Evolutionary conservation across 2,888 invertebrate genomes (phyloP).

Genomic region (Dascillus cervinus): DNA sequence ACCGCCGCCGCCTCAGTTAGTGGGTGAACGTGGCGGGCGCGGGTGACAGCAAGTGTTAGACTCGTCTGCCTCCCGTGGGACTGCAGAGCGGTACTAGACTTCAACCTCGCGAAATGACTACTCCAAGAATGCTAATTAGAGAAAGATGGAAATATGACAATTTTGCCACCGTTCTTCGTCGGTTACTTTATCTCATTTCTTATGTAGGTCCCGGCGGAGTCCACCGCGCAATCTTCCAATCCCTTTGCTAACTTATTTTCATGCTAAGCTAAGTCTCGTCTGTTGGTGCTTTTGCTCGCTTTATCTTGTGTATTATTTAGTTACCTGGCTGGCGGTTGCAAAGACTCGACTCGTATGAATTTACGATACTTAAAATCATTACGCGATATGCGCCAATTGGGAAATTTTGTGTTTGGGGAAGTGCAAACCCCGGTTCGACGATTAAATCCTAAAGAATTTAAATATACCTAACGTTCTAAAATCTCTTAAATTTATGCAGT

Average conservation of each 20-base stretch:
- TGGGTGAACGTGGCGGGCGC: conserved; percentile 19
- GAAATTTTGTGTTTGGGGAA: too few species aligned
- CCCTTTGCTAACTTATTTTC: conserved; percentile 30
- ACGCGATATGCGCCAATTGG: too few species aligned
- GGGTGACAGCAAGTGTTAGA: conserved; percentile 25
- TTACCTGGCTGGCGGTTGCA: conserved; percentile 26
- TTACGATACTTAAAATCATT: too few species aligned
- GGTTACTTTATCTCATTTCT: conserved; percentile 36
- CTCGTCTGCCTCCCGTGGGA: conserved; percentile 18
- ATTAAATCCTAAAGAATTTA: too few species aligned
- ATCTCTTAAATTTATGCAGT: conserved; percentile 9
- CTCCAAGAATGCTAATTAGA: conserved; percentile 37
- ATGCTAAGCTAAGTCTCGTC: conserved; percentile 31
- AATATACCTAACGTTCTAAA: too few species aligned
- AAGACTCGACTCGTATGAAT: conserved; percentile 21
- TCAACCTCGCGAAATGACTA: conserved; percentile 30
- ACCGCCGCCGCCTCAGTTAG: conserved; percentile 16
- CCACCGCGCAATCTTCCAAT: conserved; percentile 34
- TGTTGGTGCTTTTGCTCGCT: conserved; percentile 27
- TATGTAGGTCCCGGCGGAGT: conserved; percentile 31
- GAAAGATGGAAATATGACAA: conserved; percentile 35
- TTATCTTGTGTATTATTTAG: conserved; percentile 33
- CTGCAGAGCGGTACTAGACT: conserved; percentile 21
- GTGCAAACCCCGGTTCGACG: too few species aligned
- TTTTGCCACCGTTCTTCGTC: conserved; percentile 32